Base-by-base conservation (phyloP, 2,113 vertebrate genomes). In the Ageneiosus marmoratus region DNA sequence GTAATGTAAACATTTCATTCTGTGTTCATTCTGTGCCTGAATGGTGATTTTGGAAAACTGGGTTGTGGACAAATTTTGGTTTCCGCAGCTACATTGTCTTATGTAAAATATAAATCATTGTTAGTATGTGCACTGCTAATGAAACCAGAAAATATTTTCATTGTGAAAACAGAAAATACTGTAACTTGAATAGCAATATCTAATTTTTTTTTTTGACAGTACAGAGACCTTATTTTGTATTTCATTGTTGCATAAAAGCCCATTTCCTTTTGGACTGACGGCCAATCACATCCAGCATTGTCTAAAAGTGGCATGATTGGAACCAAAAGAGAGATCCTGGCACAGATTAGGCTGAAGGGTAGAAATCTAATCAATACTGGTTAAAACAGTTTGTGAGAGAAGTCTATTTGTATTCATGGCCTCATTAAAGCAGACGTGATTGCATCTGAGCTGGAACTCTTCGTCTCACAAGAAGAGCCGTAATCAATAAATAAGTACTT, bases 361-460 rank as follows among this genome's bases (percentile, higher is more conserved):
- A 32, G 84, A 87, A 89, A 87, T 86, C 89, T 88, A 88, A 90
- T 94, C 92, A 87, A 92, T 93, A 88, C 34, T 67, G 83, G 72
- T 76, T 79, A 82, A 85, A 86, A 83, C 84, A 89, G 86, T 82
- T 74, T 50, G 50, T 50, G 86, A 89, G 88, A 82, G 56, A 83
- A 81, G 84, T 86, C 84, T 88, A 91, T 92, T 92, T 92, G 91
- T 91, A 92, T 83, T 83, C 88, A 89, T 62, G 69, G 86, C 83
- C 79, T 90, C 88, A 91, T 92, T 92, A 91, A 90, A 89, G 89
- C 58, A 80, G 88, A 88, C 80, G 69, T 89, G 93, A 93, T 90
- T 92, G 86, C 89, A 90, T 92, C 88, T 77, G 67, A 86, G 69
- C 84, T 69, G 62, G 58, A 83, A 88, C 77, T 87, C 86, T 58